Evolutionary conservation across 2,113 vertebrate genomes (phyloP), one percentile per base, ranked within the genome.

Genomic region (Microtus oregoni): DNA sequence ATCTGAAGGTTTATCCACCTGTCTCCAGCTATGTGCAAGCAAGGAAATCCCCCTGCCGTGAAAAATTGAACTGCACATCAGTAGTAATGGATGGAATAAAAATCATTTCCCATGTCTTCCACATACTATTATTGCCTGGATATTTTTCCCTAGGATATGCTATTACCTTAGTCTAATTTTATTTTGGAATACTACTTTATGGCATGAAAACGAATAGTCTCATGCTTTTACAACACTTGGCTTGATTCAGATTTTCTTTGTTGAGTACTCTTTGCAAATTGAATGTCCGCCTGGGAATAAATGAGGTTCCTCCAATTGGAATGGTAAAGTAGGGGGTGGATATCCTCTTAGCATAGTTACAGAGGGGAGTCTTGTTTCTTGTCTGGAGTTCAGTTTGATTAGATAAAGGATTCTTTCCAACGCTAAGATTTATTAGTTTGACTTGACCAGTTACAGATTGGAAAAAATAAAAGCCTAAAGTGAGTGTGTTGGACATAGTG

Each of bases 211-310:
- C 50, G 14, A 79, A 70, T 22, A 76, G 7, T 79, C 68, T 92
- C 79, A 65, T 35, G 82, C 75, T 95, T 96, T 94, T 92, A 92
- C 75, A 83, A 47, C 75, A 58, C 35, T 97, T 91, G 28, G 68
- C 90, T 96, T 82, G 38, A 82, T 92, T 89, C 83, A 75, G 6
- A 89, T 91, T 94, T 94, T 63, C 38, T 95, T 94, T 91, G 52
- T 72, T 79, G 67, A 95, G 52, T 44, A n/a, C 75, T 83, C 87
- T 79, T 32, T 95, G 76, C 41, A 95, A 83, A 72, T 75, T 32
- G 28, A 96, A 93, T 88, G 73, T 28, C 17, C 58, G 6, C n/a
- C 32, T 91, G n/a, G 79, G 78, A 95, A 67, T 44, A 90, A 95
- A 90, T 15, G 44, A 65, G 20, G 67, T 89, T 61, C 15, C 67